Percentiles rank a stretch among this genome's conserved stretches.
Evolutionary conservation across 2,113 vertebrate species (phyloP).

Genomic region (Riparia riparia): DNA sequence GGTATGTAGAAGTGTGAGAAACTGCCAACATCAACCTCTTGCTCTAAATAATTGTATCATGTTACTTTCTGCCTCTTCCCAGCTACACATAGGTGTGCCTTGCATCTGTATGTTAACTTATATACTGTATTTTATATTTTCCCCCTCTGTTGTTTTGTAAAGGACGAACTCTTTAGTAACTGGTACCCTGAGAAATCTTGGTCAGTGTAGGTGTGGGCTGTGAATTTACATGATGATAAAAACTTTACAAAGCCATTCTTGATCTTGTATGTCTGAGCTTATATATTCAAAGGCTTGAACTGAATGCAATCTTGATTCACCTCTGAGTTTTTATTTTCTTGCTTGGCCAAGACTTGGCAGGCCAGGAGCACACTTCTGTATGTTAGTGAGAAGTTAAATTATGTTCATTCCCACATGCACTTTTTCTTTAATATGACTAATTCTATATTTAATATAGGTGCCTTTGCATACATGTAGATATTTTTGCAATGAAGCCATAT

Average conservation of each 20-base stretch:
- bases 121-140: not conserved
- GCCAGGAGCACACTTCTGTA: not conserved
- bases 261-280: not conserved
- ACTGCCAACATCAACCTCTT: not conserved
- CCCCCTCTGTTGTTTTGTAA: not conserved
- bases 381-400: not conserved
- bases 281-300: not conserved
- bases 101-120: not conserved
- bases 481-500: not conserved
- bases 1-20: conserved; percentile 78
- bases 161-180: not conserved
- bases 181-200: not conserved
- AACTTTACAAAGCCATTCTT: not conserved
- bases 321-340: not conserved
- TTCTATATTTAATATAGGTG: not conserved
- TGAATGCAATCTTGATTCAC: not conserved
- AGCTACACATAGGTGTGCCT: not conserved
- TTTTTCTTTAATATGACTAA: not conserved
- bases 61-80: not conserved
- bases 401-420: not conserved
- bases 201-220: not conserved
- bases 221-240: not conserved
- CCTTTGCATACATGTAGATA: not conserved
- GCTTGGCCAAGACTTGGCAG: not conserved
- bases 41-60: not conserved